Evolutionary conservation across 2,888 invertebrate genomes (phyloP).

Genomic region (Eristalis pertinax): DNA sequence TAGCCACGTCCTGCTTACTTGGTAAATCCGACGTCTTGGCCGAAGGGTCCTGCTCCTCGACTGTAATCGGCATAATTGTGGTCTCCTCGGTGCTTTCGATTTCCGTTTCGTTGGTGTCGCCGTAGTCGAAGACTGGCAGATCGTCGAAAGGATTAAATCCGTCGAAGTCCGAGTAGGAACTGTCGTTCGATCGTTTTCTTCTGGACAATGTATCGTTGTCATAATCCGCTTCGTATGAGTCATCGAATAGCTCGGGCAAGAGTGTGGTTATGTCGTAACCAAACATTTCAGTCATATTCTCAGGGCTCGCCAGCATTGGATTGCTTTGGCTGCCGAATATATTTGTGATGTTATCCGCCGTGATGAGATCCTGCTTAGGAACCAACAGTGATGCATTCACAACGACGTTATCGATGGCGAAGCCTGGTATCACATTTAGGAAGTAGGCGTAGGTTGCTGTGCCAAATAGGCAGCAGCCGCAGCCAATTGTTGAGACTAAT

Average conservation of each 20-base stretch:
- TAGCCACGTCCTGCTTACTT: constrained; percentile 67
- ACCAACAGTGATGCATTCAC: constrained; percentile 79
- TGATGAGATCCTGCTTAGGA: constrained; percentile 77
- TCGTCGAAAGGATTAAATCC: constrained; percentile 64
- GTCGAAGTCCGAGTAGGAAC: constrained; percentile 17
- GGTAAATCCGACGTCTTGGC: constrained; percentile 40
- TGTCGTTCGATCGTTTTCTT: constrained; percentile 51
- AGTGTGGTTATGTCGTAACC: constrained; percentile 62
- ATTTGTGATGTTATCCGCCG: constrained; percentile 78
- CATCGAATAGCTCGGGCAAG: constrained; percentile 65
- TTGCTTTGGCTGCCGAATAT: constrained; percentile 78
- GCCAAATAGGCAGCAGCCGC: constrained; percentile 85
- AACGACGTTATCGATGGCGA: constrained; percentile 80
- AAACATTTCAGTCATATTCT: constrained; percentile 7
- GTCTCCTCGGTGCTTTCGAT: constrained; percentile 31
- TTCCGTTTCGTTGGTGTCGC: constrained; percentile 49
- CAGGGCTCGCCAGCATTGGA: constrained; percentile 70
- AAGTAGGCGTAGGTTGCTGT: constrained; percentile 81
- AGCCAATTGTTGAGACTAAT: constrained; percentile 86
- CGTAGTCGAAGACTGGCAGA: constrained; percentile 56
- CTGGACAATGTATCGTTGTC: constrained; percentile 27
- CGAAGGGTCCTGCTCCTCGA: constrained; percentile 10
- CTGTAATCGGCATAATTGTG: constrained; percentile 20
- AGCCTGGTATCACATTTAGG: constrained; percentile 80
- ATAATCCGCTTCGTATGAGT: constrained; percentile 35